phyloP scores from a whole-genome alignment of 2,797 vertebrate species.

The Xiphorhynchus erythropygius region DNA sequence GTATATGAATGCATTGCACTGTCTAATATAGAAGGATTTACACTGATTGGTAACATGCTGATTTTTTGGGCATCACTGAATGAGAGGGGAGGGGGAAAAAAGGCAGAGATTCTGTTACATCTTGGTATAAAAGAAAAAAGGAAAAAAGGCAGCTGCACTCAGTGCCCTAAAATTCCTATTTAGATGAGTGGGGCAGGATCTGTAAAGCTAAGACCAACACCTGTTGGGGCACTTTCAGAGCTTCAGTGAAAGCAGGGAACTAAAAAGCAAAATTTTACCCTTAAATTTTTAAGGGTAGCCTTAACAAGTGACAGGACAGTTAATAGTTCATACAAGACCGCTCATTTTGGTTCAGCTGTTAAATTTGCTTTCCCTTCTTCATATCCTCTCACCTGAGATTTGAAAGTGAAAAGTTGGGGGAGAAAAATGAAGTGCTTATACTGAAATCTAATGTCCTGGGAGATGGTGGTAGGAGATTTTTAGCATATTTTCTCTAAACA shows the following conservation, averaged over 20 bases:
- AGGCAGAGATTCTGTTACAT: neutral
- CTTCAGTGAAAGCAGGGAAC: neutral
- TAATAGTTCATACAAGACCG: neutral
- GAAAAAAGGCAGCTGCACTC: neutral
- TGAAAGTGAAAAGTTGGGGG: neutral
- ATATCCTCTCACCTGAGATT: neutral
- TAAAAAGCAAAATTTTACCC: neutral
- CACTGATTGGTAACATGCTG: neutral
- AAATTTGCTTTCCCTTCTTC: neutral
- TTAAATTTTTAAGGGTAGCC: neutral
- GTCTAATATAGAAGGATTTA: neutral
- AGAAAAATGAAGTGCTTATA: neutral
- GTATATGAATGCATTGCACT: neutral
- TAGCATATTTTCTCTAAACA: neutral
- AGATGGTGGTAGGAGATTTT: neutral
- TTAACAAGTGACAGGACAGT: neutral
- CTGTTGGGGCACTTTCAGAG: neutral
- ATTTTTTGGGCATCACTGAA: neutral
- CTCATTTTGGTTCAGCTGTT: neutral
- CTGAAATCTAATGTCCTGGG: neutral
- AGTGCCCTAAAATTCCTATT: neutral
- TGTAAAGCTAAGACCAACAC: neutral
- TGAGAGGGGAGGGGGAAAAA: too few relatives aligned
- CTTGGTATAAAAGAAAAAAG: neutral
- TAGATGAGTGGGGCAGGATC: neutral